Conservation (phyloP, 2,888 invertebrate species). For the Ariolimax columbianus region DNA sequence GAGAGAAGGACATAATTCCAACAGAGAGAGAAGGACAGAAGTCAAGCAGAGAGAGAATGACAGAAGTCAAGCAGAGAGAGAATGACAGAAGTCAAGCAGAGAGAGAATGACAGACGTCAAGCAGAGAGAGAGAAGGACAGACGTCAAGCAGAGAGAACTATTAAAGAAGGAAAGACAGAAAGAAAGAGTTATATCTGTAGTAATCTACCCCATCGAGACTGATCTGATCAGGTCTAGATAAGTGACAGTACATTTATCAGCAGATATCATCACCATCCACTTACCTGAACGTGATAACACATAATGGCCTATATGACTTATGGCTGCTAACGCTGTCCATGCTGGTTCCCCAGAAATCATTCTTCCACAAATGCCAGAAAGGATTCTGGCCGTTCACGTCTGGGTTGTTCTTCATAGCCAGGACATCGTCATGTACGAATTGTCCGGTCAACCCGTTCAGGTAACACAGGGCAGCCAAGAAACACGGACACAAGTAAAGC, state of each 20-base stretch:
- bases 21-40: no score
- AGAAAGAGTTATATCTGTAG: no score
- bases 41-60: no score
- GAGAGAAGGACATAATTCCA: background rate
- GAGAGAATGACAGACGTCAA: no score
- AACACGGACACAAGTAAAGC: constrained; percentile 45
- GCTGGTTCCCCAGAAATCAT: constrained; percentile 93
- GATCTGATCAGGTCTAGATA: no score
- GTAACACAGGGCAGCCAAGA: constrained; percentile 62
- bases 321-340: constrained; percentile 90
- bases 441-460: constrained; percentile 80
- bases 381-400: constrained; percentile 85
- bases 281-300: constrained; percentile 91
- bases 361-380: constrained; percentile 58
- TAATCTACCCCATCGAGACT: no score
- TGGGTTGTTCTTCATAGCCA: constrained; percentile 88
- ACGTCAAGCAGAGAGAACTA: no score
- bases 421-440: constrained; percentile 93
- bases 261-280: constrained; percentile 66
- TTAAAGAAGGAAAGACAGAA: background rate
- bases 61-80: no score
- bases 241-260: no score
- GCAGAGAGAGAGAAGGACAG: no score
- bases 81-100: no score
- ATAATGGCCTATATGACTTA: constrained; percentile 91